phyloP scores from a whole-genome alignment of 2,113 vertebrate genomes.

The Chaenogobius annularis region DNA sequence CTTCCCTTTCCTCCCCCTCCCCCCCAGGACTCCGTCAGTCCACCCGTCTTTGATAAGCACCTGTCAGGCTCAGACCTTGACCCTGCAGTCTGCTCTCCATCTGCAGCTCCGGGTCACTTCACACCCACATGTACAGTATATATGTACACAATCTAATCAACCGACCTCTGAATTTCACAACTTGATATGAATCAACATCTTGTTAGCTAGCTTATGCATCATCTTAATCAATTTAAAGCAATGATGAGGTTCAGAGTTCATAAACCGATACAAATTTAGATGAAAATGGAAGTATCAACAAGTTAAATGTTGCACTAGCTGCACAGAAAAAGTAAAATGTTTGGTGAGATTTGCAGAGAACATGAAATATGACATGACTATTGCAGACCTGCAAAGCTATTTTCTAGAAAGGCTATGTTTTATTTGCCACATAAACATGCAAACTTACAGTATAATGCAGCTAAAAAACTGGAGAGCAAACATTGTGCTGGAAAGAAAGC shows the following conservation, averaged over 20 bases:
- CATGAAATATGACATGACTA: background rate
- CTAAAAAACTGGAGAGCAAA: background rate
- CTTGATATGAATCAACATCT: conserved; percentile 28
- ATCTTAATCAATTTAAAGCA: background rate
- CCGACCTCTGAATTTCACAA: conserved; percentile 31
- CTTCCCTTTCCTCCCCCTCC: background rate
- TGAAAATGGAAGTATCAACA: background rate
- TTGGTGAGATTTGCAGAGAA: background rate
- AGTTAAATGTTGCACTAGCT: background rate
- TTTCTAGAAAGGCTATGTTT: background rate
- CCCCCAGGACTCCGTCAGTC: conserved; percentile 40
- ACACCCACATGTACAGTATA: background rate
- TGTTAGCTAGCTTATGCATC: background rate
- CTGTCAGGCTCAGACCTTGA: conserved; percentile 64
- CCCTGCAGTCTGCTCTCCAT: conserved; percentile 33
- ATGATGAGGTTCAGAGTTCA: conserved; percentile 18
- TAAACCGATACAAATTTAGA: conserved; percentile 8
- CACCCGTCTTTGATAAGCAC: conserved; percentile 56
- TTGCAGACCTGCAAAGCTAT: background rate
- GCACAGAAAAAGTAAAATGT: background rate
- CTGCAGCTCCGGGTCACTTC: background rate
- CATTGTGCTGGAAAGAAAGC: background rate
- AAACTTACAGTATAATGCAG: background rate
- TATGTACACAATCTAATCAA: conserved; percentile 2
- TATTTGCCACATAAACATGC: background rate